These are phyloP conservation scores for Polypedilum vanderplanki DNA, from an alignment of 1,140 invertebrate genomes.

Conservation along the genomic window DNA sequence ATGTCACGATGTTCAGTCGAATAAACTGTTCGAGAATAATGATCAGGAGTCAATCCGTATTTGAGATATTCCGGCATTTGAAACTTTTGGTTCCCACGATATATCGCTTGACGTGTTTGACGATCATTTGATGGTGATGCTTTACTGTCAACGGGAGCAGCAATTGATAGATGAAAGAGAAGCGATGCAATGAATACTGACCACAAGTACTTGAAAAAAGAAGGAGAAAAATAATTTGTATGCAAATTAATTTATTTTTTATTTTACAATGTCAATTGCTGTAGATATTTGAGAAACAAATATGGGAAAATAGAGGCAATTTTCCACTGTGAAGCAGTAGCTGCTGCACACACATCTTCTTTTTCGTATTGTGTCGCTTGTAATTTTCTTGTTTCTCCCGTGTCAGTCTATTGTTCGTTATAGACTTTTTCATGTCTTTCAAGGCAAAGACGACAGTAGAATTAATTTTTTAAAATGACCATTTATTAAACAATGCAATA, in stretches of 20 bases:
- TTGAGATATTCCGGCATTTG: background rate
- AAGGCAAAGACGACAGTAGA: background rate
- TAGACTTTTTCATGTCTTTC: background rate
- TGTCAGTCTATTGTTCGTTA: no score
- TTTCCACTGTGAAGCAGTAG: no score
- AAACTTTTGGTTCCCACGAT: background rate
- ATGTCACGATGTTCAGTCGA: background rate
- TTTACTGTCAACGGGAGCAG: background rate
- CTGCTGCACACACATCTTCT: background rate
- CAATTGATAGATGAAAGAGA: background rate
- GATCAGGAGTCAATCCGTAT: background rate
- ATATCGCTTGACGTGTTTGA: background rate
- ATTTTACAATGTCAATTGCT: background rate
- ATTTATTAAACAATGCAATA: no score
- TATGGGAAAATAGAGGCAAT: background rate
- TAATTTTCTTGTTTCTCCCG: background rate
- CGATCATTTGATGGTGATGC: background rate
- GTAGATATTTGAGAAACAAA: background rate
- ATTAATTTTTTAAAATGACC: background rate
- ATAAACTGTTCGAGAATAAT: background rate
- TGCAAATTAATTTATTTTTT: background rate
- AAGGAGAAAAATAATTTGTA: slow-evolving; percentile 5
- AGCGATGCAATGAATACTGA: background rate
- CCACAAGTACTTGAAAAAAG: slow-evolving; percentile 25
- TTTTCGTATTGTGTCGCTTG: background rate